Conservation (phyloP, 2,797 vertebrate genomes). For the Sebastes reedi region DNA sequence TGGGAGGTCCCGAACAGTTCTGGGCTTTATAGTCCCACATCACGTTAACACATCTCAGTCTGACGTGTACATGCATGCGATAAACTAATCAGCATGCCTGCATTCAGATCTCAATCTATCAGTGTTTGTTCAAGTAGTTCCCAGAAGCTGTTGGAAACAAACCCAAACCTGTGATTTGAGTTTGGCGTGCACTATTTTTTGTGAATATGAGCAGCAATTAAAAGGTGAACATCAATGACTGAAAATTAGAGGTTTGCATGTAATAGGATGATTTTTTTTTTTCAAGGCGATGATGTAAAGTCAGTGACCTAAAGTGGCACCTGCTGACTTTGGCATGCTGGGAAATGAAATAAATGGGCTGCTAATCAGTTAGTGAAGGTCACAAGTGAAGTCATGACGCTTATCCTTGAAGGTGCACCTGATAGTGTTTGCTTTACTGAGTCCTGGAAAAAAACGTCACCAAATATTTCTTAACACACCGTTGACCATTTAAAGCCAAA, state of each 20-base stretch:
- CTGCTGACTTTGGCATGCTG: background rate
- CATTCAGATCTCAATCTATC: slow-evolving; percentile 4
- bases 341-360: background rate
- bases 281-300: background rate
- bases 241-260: background rate
- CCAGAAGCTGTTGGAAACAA: background rate
- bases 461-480: background rate
- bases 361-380: slow-evolving; percentile 21
- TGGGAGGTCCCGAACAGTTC: background rate
- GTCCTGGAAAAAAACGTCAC: background rate
- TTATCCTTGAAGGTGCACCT: background rate
- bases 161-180: background rate
- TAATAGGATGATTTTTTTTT: background rate
- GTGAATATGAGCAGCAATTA: background rate
- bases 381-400: background rate
- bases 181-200: background rate
- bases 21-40: slow-evolving; percentile 17
- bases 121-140: slow-evolving; percentile 10
- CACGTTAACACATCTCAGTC: background rate
- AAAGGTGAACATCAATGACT: background rate
- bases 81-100: slow-evolving; percentile 6
- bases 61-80: background rate
- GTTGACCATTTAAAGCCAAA: background rate
- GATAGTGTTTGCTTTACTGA: background rate
- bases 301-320: background rate